Evolutionary conservation across 2,797 vertebrate genomes (phyloP).

Genomic region (Malacoctenus gilli): DNA sequence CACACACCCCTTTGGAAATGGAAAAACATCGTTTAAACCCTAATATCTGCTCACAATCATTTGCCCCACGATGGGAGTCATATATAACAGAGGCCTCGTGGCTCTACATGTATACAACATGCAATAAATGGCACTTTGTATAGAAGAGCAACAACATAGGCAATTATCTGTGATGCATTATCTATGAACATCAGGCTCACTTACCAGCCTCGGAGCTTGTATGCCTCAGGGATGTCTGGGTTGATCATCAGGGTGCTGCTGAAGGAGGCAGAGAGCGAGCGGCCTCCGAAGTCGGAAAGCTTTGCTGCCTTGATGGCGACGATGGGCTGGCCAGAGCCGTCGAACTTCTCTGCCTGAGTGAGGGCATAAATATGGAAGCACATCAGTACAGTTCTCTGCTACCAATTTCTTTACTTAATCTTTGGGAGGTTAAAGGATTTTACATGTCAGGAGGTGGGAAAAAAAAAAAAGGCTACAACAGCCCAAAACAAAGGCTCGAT

Average conservation of each 20-base stretch:
- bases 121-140: conserved; percentile 6
- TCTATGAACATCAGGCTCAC: conserved; percentile 43
- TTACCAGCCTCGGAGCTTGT: conserved; percentile 96
- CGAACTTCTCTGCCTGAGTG: conserved; percentile 96
- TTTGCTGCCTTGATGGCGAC: conserved; percentile 93
- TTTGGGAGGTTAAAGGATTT: too few relatives aligned
- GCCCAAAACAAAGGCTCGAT: too few relatives aligned
- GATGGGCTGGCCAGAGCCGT: conserved; percentile 91
- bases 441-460: too few relatives aligned
- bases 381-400: too few relatives aligned
- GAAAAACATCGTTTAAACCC: too few relatives aligned
- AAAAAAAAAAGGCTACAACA: too few relatives aligned
- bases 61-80: too few relatives aligned
- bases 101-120: neutral
- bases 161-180: conserved; percentile 29
- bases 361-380: too few relatives aligned
- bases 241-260: conserved; percentile 93
- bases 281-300: conserved; percentile 94
- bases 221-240: conserved; percentile 95
- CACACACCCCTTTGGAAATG: too few relatives aligned
- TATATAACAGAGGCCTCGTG: neutral
- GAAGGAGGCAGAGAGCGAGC: conserved; percentile 91
- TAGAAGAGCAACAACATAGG: neutral
- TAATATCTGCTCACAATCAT: too few relatives aligned
- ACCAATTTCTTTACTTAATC: too few relatives aligned